A percentile compares a stretch with the other conserved stretches of the same genome.
Evolutionary conservation across 2,888 invertebrate species (phyloP).

Genomic region (Microctonus aethiopoides): DNA sequence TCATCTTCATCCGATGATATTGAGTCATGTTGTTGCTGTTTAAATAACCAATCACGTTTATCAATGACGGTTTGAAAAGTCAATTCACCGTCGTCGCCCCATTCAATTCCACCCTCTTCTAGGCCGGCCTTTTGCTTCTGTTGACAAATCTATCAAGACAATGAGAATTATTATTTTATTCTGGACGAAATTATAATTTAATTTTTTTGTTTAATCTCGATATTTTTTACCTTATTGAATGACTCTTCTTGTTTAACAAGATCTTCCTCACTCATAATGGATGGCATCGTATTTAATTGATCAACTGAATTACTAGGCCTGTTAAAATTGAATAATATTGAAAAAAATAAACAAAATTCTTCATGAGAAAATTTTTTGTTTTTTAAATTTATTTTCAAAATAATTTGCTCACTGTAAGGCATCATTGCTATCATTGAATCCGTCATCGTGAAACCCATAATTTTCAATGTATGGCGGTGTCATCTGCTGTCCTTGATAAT

Average conservation of each 20-base stretch:
- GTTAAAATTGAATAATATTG: neutral
- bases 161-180: neutral
- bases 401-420: conserved; percentile 68
- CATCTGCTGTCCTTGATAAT: conserved; percentile 75
- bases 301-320: conserved; percentile 60
- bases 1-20: conserved; percentile 69
- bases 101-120: conserved; percentile 61
- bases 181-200: no score
- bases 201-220: no score
- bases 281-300: conserved; percentile 63
- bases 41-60: conserved; percentile 63
- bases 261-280: conserved; percentile 68
- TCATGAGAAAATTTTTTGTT: neutral
- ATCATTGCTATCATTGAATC: conserved; percentile 73
- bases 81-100: conserved; percentile 68
- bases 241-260: conserved; percentile 69
- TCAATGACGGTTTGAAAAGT: conserved; percentile 69
- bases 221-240: conserved; percentile 73
- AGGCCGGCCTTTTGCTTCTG: conserved; percentile 59
- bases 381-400: neutral
- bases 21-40: conserved; percentile 58
- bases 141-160: conserved; percentile 51
- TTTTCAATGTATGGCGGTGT: conserved; percentile 73
- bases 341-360: conserved; percentile 35
- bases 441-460: conserved; percentile 74